Percentiles rank a stretch among this genome's conserved stretches.
Conservation (phyloP, 1,140 invertebrate species). For the Brachystomella parvula region DNA sequence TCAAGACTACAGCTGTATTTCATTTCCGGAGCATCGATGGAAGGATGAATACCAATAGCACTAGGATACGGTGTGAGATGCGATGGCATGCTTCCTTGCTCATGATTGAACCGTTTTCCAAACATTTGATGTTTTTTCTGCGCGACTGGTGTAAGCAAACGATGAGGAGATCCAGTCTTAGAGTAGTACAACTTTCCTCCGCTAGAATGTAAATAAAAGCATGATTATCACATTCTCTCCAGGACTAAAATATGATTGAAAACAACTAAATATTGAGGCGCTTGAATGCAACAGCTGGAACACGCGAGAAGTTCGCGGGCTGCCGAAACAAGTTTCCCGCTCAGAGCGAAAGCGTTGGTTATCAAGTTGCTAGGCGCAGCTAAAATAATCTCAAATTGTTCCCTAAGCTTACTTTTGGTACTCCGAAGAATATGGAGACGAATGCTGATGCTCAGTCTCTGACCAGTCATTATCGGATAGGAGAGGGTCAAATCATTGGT, state of each 20-base stretch:
- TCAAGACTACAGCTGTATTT: constrained; percentile 66
- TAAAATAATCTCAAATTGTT: no score
- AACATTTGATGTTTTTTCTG: constrained; percentile 89
- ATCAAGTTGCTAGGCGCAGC: no score
- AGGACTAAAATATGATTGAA: constrained; percentile 45
- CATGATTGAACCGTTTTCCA: constrained; percentile 73
- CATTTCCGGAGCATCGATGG: constrained; percentile 51
- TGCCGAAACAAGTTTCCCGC: no score
- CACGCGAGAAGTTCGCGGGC: no score
- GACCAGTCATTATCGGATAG: constrained; percentile 81
- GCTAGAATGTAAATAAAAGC: no score
- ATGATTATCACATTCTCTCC: constrained; percentile 35
- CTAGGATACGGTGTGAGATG: constrained; percentile 40
- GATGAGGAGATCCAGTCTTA: no score
- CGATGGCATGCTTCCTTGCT: constrained; percentile 28
- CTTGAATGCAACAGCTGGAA: no score
- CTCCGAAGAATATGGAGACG: constrained; percentile 36
- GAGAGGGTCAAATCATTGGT: constrained; percentile 57
- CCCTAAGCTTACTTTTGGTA: constrained; percentile 38
- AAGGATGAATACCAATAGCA: constrained; percentile 41
- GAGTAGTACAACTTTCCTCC: no score
- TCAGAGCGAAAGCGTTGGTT: no score
- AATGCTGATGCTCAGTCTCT: constrained; percentile 67
- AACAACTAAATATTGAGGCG: no score
- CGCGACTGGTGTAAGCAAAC: constrained; percentile 54